Conservation (phyloP, 2,113 vertebrate species). For the Oxyruncus cristatus region DNA sequence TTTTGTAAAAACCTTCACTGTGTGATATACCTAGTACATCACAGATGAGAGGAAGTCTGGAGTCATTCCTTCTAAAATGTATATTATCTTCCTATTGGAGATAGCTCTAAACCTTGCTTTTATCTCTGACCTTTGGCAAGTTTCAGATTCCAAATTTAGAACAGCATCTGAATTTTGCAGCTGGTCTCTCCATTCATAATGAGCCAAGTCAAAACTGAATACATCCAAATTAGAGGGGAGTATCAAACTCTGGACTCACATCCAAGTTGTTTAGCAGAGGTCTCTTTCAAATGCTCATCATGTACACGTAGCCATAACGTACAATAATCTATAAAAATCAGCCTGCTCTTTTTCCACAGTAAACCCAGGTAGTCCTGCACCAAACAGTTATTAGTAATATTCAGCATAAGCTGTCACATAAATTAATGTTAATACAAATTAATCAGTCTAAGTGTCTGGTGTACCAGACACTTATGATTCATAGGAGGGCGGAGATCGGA, state of each 20-base stretch:
- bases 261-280: neutral
- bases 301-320: neutral
- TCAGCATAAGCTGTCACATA: neutral
- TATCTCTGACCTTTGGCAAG: slow-evolving; percentile 7
- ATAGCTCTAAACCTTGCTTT: neutral
- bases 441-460: neutral
- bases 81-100: slow-evolving; percentile 15
- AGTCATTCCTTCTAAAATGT: neutral
- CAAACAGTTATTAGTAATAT: neutral
- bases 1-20: neutral
- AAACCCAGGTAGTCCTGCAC: neutral
- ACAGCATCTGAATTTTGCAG: slow-evolving; percentile 33
- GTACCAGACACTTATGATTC: neutral
- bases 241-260: neutral
- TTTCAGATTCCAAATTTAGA: slow-evolving; percentile 20
- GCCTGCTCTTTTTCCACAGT: neutral
- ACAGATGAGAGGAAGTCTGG: neutral
- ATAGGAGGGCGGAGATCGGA: neutral
- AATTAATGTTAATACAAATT: neutral
- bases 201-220: slow-evolving; percentile 37
- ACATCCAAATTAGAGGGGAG: slow-evolving; percentile 11
- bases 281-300: neutral
- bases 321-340: neutral
- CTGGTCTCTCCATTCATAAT: neutral
- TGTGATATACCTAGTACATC: neutral